Evolutionary conservation across 1,140 invertebrate genomes (phyloP).

Genomic region (Macrosteles quadrilineatus): DNA sequence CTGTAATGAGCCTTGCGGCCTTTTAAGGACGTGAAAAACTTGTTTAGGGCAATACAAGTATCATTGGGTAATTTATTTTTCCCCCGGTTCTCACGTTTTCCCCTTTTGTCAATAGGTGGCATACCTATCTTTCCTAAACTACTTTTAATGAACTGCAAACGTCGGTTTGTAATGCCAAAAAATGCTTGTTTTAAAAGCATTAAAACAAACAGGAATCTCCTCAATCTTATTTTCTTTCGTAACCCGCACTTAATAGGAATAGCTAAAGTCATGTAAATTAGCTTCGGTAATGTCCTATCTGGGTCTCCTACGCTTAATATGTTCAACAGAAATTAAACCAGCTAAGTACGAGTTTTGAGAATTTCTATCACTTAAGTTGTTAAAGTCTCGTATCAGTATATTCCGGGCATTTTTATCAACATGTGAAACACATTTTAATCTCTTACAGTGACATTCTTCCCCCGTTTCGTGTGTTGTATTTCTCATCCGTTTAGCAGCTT

Average conservation of each 20-base stretch:
- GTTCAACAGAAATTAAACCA: not conserved
- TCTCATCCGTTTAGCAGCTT: not conserved
- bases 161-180: slow-evolving; percentile 2
- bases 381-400: not conserved
- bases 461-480: slow-evolving; percentile 10
- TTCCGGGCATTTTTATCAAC: not conserved
- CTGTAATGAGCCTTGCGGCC: slow-evolving; percentile 17
- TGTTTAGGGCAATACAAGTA: not conserved
- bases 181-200: not conserved
- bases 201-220: slow-evolving; percentile 15
- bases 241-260: slow-evolving; percentile 5
- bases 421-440: not conserved
- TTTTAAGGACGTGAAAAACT: slow-evolving; percentile 15
- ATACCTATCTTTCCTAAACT: not conserved
- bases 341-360: slow-evolving; percentile 6
- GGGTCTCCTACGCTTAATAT: not conserved
- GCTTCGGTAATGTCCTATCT: not conserved
- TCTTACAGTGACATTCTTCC: not conserved
- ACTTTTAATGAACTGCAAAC: not conserved
- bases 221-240: not conserved
- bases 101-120: slow-evolving; percentile 9
- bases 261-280: not conserved
- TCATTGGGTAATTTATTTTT: not conserved
- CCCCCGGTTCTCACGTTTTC: slow-evolving; percentile 1
- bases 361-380: not conserved